Conservation (phyloP, 2,888 invertebrate genomes). For the Leptopterna dolabrata region DNA sequence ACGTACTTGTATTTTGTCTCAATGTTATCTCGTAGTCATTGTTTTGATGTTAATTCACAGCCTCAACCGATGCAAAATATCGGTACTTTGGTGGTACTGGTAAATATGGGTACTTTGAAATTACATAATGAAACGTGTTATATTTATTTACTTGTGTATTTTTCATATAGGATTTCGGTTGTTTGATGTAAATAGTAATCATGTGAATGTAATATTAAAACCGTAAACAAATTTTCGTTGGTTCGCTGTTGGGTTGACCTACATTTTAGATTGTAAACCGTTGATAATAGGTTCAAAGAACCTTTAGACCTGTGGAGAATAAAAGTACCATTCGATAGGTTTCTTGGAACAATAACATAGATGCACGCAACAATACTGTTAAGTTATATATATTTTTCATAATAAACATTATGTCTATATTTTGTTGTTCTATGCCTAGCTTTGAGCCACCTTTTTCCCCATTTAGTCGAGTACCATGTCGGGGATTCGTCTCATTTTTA, state of each 20-base stretch:
- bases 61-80: background rate
- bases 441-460: too few relatives aligned
- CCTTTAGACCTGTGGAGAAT: background rate
- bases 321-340: conserved; percentile 30
- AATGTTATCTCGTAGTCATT: conserved; percentile 36
- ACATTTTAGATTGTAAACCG: background rate
- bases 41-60: background rate
- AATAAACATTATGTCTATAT: conserved; percentile 53
- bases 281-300: background rate
- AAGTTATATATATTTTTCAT: conserved; percentile 60
- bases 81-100: too few relatives aligned
- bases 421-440: background rate
- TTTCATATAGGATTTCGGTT: background rate
- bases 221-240: background rate
- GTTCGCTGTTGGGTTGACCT: conserved; percentile 11
- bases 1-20: conserved; percentile 33
- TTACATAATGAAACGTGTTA: background rate
- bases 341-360: conserved; percentile 54
- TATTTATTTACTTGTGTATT: background rate
- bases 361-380: conserved; percentile 56
- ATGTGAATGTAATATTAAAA: conserved; percentile 11
- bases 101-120: too few relatives aligned
- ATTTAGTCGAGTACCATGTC: too few relatives aligned
- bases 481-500: too few relatives aligned
- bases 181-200: conserved; percentile 23